Base-by-base conservation (phyloP, 2,113 vertebrate genomes). In the Malurus melanocephalus region DNA sequence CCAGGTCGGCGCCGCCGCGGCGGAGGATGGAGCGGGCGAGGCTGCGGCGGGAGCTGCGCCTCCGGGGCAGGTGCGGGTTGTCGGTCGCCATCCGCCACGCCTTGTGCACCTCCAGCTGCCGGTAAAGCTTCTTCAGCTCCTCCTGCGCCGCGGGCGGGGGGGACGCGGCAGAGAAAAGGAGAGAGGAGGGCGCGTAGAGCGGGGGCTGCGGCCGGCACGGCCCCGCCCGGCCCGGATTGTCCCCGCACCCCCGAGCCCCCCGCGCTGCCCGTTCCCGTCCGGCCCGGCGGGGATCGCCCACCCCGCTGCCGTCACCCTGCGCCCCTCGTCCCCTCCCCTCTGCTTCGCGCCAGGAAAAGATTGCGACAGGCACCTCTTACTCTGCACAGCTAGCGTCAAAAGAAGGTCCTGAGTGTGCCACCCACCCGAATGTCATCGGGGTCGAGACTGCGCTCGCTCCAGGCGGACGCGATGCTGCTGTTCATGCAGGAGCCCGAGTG, bases 341-440 rank as follows among this genome's bases (percentile, higher is more conserved):
- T 33, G 86, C 66, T 88, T 86, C 33, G 80, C 92, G 5, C 53
- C 89, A 64, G 90, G 94, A 94, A 93, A 94, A 95, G 92, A 95
- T 85, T 23, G 84, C 92, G 30, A 87, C 88, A 95, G 94, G 95
- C 95, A 95, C 86, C 92, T 96, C 95, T 95, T 95, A 92, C 96
- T 95, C 77, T 94, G 94, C 87, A 84, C 79, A 91, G 93, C 91
- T 78, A 93, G 91, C 88, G 68, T 94, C 92, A 83, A 86, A 95
- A 94, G 94, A 94, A 94, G 94, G 93, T 75, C 86, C 93, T 94
- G 94, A 96, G 85, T 83, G 84, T 75, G 56, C 43, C 89, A 91
- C 97, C 65, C 95, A 99, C 99, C 98, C 98, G 97, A 88, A 99
- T 99, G 96, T 99, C 99, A 87, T 99, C 98, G 8, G 99, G 98